A percentile compares a stretch with the other conserved stretches of the same genome.
Evolutionary conservation across 2,888 invertebrate genomes (phyloP).

Genomic region (Hydrotaea diabolus): DNA sequence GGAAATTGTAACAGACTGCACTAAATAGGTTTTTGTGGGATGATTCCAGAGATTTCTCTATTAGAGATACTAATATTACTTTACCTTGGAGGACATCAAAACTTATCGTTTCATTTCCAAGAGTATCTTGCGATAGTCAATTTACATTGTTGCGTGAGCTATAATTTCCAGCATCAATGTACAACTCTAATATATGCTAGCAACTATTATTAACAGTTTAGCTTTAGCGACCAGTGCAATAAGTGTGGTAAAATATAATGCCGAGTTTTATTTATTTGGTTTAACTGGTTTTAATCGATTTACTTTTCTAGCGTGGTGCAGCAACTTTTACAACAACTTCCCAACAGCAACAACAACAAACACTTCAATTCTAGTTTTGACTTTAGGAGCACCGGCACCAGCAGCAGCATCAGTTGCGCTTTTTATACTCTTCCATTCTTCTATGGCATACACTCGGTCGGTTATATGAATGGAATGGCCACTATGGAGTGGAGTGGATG

Average conservation of each 20-base stretch:
- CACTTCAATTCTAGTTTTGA: neutral
- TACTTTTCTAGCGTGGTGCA: slow-evolving; percentile 47
- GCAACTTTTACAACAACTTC: slow-evolving; percentile 57
- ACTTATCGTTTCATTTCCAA: no score
- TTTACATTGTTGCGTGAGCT: neutral
- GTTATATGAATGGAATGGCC: slow-evolving; percentile 13
- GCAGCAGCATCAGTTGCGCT: neutral
- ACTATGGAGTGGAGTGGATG: neutral
- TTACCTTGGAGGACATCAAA: no score
- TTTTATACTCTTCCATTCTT: neutral
- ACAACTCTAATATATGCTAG: neutral
- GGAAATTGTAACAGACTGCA: no score
- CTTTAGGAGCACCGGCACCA: neutral
- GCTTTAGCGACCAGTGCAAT: neutral
- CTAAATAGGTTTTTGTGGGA: no score
- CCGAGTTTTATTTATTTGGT: slow-evolving; percentile 45
- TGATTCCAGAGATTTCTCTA: no score
- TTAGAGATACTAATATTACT: no score
- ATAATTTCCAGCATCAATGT: slow-evolving; percentile 10
- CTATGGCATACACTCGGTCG: neutral
- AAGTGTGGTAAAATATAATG: neutral
- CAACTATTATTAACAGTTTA: slow-evolving; percentile 20
- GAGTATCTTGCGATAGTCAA: no score
- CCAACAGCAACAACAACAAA: neutral
- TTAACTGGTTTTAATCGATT: slow-evolving; percentile 67